Evolutionary conservation across 2,888 invertebrate genomes (phyloP), one percentile per base, ranked within the genome.

Genomic region (Ectemnius lituratus): DNA sequence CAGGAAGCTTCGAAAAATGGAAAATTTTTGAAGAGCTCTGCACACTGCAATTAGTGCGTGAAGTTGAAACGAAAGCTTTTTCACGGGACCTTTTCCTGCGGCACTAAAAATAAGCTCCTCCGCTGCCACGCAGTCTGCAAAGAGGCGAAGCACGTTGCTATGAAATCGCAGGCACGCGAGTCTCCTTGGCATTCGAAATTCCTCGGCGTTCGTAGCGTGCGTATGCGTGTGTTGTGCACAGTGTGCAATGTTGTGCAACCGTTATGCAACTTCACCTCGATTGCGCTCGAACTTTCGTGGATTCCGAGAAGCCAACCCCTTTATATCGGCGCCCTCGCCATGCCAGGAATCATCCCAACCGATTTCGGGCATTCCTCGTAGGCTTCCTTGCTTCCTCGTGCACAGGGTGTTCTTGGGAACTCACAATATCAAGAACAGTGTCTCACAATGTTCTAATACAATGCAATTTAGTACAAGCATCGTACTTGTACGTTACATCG

Each of bases 151-250:
- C 23, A 23, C 56, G 56, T 61, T n/a, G 62, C 27, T 58, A 45
- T 60, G 66, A 74, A 67, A 76, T 76, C 60, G 46, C 67, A 52
- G 16, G 62, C 18, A 52, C 68, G 47, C 45, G 70, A 68, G 63
- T 64, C 64, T 62, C 72, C 62, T 37, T 47, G 58, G 63, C 72
- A 73, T 79, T 79, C 70, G 67, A 46, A 79, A 79, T 79, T 76
- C 68, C 67, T 62, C 52, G 18, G 57, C 1, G 62, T 18, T 59
- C 72, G 23, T 3, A 64, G 6, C 18, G 8, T 8, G 37, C 11
- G 37, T 37, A 8, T 37, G 37, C 8, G 37, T 2, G 6, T 8
- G 37, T 11, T 8, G 37, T 37, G 37, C 23, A 23, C 3, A 23
- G 49, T 56, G 68, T 64, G 14, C 58, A 67, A 49, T 18, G 64